phyloP scores from a whole-genome alignment of 2,797 vertebrate genomes.

The Argya squamiceps region DNA sequence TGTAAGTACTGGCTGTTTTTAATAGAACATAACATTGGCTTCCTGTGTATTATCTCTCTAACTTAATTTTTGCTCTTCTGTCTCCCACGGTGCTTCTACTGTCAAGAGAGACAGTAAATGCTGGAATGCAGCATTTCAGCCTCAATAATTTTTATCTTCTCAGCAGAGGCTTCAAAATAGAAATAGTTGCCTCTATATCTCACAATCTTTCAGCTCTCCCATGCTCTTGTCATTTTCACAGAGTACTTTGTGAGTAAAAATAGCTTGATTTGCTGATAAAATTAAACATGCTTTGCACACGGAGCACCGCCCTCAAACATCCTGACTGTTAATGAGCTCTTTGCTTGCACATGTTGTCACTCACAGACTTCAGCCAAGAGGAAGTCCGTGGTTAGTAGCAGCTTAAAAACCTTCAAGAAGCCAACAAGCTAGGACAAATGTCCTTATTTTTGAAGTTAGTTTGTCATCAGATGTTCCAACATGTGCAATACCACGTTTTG shows the following conservation, averaged over 20 bases:
- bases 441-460: constrained; percentile 1
- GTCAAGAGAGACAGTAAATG: constrained; percentile 23
- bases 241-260: constrained; percentile 37
- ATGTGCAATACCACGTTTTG: background rate
- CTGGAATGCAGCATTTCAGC: background rate
- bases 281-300: constrained; percentile 42
- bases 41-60: constrained; percentile 49
- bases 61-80: constrained; percentile 23
- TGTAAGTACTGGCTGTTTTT: constrained; percentile 35
- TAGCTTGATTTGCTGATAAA: constrained; percentile 57
- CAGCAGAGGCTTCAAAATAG: constrained; percentile 31
- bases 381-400: constrained; percentile 20
- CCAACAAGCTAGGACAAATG: background rate
- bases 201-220: background rate
- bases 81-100: background rate
- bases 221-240: constrained; percentile 12
- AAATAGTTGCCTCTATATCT: background rate
- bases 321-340: constrained; percentile 29
- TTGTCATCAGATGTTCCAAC: background rate
- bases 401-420: background rate
- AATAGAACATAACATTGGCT: constrained; percentile 30
- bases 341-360: background rate
- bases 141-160: constrained; percentile 23
- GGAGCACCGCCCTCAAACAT: background rate
- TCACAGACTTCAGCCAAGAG: constrained; percentile 32